Evolutionary conservation across 2,797 vertebrate genomes (phyloP).

Genomic region (Bradypus variegatus): DNA sequence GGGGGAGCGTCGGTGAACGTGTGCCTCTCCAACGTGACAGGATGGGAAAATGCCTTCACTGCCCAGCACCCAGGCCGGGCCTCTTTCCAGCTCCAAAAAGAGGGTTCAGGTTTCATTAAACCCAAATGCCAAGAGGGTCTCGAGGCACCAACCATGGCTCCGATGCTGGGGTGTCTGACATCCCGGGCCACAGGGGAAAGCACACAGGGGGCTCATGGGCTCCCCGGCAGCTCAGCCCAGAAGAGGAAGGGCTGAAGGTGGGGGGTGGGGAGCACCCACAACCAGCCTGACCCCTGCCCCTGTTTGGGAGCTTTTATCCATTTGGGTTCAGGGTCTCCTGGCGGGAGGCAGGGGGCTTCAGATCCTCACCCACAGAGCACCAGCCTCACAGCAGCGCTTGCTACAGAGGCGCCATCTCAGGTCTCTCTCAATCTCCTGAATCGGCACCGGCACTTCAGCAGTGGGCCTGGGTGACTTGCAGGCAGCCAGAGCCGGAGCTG

Average conservation of each 20-base stretch:
- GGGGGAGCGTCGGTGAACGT: neutral
- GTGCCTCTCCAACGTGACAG: too few relatives aligned
- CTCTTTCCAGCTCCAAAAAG: neutral
- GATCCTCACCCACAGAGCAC: neutral
- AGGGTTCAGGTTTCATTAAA: neutral
- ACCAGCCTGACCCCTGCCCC: neutral
- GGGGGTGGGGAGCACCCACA: too few relatives aligned
- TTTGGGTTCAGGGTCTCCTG: rapidly evolving
- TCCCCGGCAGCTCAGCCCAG: neutral
- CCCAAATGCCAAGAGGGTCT: neutral
- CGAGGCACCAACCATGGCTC: neutral
- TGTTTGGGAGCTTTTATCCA: neutral
- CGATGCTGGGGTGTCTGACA: too few relatives aligned
- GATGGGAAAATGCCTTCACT: neutral
- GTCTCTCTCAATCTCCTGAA: neutral
- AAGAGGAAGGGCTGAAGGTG: neutral
- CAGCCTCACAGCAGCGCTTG: neutral
- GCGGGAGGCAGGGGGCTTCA: neutral
- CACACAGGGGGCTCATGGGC: too few relatives aligned
- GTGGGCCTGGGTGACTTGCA: neutral
- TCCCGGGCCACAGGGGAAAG: too few relatives aligned
- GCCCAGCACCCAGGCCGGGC: rapidly evolving
- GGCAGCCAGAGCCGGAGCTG: too few relatives aligned
- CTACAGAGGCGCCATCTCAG: neutral
- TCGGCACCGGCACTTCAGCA: neutral